Evolutionary conservation across 2,113 vertebrate species (phyloP).

Genomic region (Dicentrarchus labrax): DNA sequence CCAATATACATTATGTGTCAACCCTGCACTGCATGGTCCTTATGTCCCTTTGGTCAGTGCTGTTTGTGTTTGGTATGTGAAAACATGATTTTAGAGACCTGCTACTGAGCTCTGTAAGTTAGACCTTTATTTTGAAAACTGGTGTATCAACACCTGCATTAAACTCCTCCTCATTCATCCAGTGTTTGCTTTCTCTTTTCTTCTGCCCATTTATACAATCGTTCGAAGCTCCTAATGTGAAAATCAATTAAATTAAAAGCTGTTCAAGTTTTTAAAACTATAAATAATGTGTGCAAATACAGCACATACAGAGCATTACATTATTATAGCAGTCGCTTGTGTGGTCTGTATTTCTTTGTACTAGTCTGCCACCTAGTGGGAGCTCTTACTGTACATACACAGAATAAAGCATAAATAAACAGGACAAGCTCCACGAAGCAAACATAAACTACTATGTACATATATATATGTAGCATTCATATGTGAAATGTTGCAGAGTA

Average conservation of each 20-base stretch:
- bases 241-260: neutral
- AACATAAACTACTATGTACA: no score
- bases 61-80: neutral
- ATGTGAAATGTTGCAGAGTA: no score
- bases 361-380: slow-evolving; percentile 20
- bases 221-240: neutral
- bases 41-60: neutral
- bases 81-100: no score
- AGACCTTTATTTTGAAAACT: neutral
- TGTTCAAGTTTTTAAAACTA: neutral
- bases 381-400: neutral
- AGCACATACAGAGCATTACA: neutral
- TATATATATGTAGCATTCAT: no score
- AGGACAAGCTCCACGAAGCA: no score
- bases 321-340: neutral
- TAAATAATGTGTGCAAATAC: neutral
- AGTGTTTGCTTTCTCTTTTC: neutral
- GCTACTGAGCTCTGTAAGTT: neutral
- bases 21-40: neutral
- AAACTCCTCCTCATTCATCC: neutral
- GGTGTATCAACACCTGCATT: neutral
- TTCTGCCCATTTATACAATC: neutral
- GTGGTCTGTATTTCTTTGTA: neutral
- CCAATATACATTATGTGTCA: neutral
- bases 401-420: no score